A percentile compares a stretch with the other conserved stretches of the same genome.
Conservation (phyloP, 2,113 vertebrate species). For the Upupa epops region DNA sequence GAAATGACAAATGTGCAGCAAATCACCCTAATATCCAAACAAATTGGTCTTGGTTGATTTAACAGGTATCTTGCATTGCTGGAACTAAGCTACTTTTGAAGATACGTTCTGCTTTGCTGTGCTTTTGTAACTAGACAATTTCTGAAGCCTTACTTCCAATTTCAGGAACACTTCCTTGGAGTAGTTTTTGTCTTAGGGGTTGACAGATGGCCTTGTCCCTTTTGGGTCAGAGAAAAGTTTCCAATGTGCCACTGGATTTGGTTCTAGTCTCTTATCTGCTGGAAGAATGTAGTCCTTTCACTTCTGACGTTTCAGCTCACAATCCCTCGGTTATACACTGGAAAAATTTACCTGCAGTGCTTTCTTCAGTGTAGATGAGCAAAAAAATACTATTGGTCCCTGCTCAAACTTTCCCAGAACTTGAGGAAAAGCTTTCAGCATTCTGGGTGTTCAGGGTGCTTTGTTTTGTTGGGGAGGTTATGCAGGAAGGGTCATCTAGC, state of each 20-base stretch:
- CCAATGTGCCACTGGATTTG: neutral
- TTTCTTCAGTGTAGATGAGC: neutral
- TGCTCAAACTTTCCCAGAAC: neutral
- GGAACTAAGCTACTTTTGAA: neutral
- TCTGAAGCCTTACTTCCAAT: neutral
- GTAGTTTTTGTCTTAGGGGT: neutral
- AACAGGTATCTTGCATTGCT: neutral
- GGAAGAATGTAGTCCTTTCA: neutral
- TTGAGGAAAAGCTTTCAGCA: neutral
- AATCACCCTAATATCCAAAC: neutral
- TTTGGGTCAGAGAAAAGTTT: neutral
- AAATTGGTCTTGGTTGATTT: neutral
- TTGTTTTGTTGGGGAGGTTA: neutral
- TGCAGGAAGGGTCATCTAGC: neutral
- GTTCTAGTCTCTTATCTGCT: neutral
- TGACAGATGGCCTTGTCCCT: neutral
- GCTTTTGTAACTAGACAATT: neutral
- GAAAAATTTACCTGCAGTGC: neutral
- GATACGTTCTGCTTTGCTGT: neutral
- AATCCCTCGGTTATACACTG: neutral
- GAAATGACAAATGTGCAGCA: neutral
- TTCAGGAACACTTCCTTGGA: neutral
- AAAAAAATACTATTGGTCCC: neutral
- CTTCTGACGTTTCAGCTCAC: neutral
- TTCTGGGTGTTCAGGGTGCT: neutral